phyloP scores from a whole-genome alignment of 1,140 invertebrate species.

The Tetramorium simillimum region DNA sequence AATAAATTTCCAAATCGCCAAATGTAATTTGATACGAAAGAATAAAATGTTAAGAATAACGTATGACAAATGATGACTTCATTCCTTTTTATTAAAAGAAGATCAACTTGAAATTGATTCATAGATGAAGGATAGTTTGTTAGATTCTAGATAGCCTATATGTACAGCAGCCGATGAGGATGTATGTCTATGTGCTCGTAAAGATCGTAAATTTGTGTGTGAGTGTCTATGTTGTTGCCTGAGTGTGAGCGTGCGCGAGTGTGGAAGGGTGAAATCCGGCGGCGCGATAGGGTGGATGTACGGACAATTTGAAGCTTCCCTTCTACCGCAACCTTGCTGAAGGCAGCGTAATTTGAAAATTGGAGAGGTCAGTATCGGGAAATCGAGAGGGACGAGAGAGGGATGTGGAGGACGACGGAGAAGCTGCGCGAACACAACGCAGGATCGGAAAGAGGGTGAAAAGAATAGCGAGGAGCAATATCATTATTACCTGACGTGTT shows the following conservation, averaged over 20 bases:
- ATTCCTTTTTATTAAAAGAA: background rate
- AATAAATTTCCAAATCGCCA: too few relatives aligned
- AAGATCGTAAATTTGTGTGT: conserved; percentile 7
- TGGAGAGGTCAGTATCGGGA: conserved; percentile 78
- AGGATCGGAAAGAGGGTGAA: conserved; percentile 32
- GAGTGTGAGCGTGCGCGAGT: background rate
- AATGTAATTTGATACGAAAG: background rate
- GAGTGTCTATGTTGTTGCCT: background rate
- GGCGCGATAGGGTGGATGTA: conserved; percentile 24
- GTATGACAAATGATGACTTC: background rate
- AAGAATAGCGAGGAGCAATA: background rate
- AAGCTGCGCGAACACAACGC: conserved; percentile 4
- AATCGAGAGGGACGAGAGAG: conserved; percentile 56
- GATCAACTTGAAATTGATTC: background rate
- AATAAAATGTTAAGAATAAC: background rate
- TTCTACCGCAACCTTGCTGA: conserved; percentile 56
- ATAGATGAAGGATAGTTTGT: background rate
- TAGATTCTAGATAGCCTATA: background rate
- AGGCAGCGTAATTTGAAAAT: conserved; percentile 76
- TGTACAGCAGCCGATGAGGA: background rate
- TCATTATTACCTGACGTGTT: background rate
- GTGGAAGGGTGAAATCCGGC: conserved; percentile 9
- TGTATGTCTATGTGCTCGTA: background rate
- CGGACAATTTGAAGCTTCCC: conserved; percentile 39
- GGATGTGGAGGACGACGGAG: conserved; percentile 32